These are phyloP conservation scores for Trachurus trachurus DNA, from an alignment of 2,797 vertebrate species.

Conservation along the genomic window DNA sequence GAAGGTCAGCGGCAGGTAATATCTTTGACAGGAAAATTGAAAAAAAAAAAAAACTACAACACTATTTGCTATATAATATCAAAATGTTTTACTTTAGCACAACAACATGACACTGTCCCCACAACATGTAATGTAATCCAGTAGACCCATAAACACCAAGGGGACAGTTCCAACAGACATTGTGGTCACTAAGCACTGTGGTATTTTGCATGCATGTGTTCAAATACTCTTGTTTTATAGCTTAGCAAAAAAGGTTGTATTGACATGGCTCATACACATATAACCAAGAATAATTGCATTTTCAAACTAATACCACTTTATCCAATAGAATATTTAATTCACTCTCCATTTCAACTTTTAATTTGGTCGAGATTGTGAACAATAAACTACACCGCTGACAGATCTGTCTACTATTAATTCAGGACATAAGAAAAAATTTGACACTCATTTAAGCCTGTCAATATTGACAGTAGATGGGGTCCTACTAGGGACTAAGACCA, in stretches of 20 bases:
- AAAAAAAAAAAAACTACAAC: slow-evolving; percentile 48
- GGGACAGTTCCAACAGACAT: slow-evolving; percentile 81
- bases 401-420: not conserved
- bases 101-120: slow-evolving; percentile 28
- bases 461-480: slow-evolving; percentile 38
- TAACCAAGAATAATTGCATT: not conserved
- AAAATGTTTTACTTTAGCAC: slow-evolving; percentile 11
- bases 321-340: not conserved
- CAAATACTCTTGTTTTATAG: slow-evolving; percentile 82
- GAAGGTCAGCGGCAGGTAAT: slow-evolving; percentile 38
- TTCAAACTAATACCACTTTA: not conserved
- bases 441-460: slow-evolving; percentile 35
- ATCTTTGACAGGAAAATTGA: slow-evolving; percentile 44
- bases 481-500: slow-evolving; percentile 4
- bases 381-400: not conserved
- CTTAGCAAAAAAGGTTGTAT: slow-evolving; percentile 70
- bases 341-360: not conserved
- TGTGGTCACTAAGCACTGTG: slow-evolving; percentile 74
- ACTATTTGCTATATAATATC: slow-evolving; percentile 35
- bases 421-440: slow-evolving; percentile 5
- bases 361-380: not conserved
- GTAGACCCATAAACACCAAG: slow-evolving; percentile 56
- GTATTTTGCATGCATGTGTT: slow-evolving; percentile 74
- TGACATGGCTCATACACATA: slow-evolving; percentile 1
- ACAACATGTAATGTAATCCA: slow-evolving; percentile 24